phyloP scores from a whole-genome alignment of 2,113 vertebrate genomes.

The Aramus guarauna region DNA sequence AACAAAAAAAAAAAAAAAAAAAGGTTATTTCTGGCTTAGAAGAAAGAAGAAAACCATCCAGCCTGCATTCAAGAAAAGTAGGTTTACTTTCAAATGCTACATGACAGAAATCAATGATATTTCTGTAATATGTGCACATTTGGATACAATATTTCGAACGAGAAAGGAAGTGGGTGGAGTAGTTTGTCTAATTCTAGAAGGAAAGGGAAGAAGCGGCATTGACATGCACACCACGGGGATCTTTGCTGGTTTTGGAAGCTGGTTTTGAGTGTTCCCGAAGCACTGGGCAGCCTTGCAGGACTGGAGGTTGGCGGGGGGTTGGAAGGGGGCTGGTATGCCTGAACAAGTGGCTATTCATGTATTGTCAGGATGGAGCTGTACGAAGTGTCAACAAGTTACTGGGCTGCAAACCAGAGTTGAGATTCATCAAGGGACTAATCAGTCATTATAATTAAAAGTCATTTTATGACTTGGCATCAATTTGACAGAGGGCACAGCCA shows the following conservation, averaged over 20 bases:
- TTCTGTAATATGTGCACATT: background rate
- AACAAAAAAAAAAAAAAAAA: background rate
- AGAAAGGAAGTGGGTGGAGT: background rate
- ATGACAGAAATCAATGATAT: background rate
- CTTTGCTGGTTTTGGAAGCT: slow-evolving; percentile 2
- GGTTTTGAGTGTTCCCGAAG: background rate
- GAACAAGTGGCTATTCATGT: background rate
- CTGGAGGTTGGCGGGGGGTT: background rate
- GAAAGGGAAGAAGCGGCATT: background rate
- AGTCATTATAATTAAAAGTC: background rate
- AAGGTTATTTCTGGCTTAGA: background rate
- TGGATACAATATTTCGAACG: background rate
- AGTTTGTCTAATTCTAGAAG: background rate
- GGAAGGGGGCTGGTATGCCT: background rate
- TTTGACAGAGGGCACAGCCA: background rate
- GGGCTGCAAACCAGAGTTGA: background rate
- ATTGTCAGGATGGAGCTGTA: background rate
- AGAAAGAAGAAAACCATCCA: background rate
- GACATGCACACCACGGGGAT: background rate
- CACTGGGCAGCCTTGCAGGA: background rate
- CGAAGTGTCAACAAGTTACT: background rate
- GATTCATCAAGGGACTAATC: background rate
- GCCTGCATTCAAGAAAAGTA: background rate
- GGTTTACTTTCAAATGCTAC: background rate
- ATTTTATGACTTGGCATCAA: background rate